These are phyloP conservation scores for Oryzias sinensis DNA, from an alignment of 2,797 vertebrate species.

Conservation along the genomic window DNA sequence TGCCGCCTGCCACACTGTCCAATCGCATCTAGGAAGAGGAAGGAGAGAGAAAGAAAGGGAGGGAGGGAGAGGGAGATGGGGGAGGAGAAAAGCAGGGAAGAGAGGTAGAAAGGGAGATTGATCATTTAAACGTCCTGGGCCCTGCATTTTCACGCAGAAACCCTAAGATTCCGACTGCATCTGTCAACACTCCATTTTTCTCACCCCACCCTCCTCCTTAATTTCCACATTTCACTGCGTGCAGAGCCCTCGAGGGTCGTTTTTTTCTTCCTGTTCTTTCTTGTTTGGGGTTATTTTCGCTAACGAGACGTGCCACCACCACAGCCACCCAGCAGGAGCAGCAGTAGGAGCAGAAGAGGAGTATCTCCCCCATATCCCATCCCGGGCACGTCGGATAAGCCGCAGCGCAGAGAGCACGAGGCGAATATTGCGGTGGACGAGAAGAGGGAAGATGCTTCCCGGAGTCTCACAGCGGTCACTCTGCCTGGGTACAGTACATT, in stretches of 20 bases:
- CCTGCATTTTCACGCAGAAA: slow-evolving; percentile 53
- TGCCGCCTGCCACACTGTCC: slow-evolving; percentile 73
- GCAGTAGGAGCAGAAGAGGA: slow-evolving; percentile 42
- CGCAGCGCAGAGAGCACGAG: slow-evolving; percentile 63
- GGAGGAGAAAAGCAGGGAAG: slow-evolving; percentile 24
- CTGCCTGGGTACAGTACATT: slow-evolving; percentile 40
- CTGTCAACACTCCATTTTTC: too few species aligned
- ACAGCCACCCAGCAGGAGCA: slow-evolving; percentile 24
- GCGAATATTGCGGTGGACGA: slow-evolving; percentile 59
- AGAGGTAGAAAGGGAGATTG: slow-evolving; percentile 57
- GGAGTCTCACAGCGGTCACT: slow-evolving; percentile 39
- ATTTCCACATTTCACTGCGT: background rate
- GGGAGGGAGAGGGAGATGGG: slow-evolving; percentile 30
- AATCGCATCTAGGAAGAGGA: slow-evolving; percentile 68
- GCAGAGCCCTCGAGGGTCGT: slow-evolving; percentile 8
- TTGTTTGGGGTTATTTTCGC: slow-evolving; percentile 34
- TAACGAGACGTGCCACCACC: slow-evolving; percentile 50
- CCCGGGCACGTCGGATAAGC: slow-evolving; percentile 71
- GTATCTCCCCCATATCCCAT: slow-evolving; percentile 63
- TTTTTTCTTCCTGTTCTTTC: background rate
- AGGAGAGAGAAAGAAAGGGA: slow-evolving; percentile 33
- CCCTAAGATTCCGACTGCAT: slow-evolving; percentile 20
- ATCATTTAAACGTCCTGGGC: slow-evolving; percentile 73
- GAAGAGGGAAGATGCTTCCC: slow-evolving; percentile 46
- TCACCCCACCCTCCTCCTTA: too few species aligned